These are phyloP conservation scores for Parambassis ranga DNA, from an alignment of 2,797 vertebrate genomes.

Conservation along the genomic window DNA sequence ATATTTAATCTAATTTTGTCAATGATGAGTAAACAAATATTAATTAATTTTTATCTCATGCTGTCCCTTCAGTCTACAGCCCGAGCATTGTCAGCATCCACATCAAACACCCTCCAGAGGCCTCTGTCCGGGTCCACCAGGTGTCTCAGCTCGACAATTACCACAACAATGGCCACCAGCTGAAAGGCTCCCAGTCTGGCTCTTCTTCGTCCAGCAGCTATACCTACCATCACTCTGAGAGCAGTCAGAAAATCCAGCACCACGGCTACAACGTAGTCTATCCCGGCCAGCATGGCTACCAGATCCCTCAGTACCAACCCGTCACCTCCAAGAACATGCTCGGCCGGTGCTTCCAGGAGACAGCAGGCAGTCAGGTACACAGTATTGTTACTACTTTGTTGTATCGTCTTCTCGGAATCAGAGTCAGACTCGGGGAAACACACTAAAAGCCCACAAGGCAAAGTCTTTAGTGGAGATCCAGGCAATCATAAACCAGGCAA, in stretches of 20 bases:
- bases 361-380: conserved; percentile 89
- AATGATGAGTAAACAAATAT: no score
- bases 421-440: no score
- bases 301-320: conserved; percentile 86
- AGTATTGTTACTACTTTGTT: no score
- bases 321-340: conserved; percentile 89
- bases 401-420: no score
- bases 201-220: conserved; percentile 80
- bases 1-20: no score
- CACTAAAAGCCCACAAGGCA: no score
- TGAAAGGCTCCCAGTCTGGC: conserved; percentile 65
- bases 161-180: conserved; percentile 79
- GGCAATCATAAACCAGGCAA: no score
- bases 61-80: conserved; percentile 80
- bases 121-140: conserved; percentile 96
- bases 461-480: no score
- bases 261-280: conserved; percentile 84
- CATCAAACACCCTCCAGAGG: conserved; percentile 96
- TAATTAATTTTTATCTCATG: no score
- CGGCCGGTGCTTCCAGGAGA: conserved; percentile 98
- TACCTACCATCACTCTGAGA: conserved; percentile 85
- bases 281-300: conserved; percentile 86
- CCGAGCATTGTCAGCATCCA: conserved; percentile 96
- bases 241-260: conserved; percentile 84
- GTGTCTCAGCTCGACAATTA: conserved; percentile 91